phyloP scores from a whole-genome alignment of 2,113 vertebrate genomes.

The Dendropsophus ebraccatus region DNA sequence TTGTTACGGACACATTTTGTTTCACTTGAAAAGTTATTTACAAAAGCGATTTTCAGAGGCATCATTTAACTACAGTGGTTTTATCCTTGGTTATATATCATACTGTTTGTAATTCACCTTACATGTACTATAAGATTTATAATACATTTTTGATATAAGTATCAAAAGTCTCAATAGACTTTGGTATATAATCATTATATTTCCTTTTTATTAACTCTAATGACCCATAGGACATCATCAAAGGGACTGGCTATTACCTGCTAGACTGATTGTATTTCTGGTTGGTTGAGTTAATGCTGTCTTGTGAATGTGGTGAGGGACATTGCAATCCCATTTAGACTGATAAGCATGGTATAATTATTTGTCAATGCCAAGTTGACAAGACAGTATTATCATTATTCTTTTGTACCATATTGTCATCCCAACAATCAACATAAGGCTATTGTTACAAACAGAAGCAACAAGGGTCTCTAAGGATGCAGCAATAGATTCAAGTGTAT shows the following conservation, averaged over 20 bases:
- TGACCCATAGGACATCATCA: neutral
- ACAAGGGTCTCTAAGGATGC: neutral
- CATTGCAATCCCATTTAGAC: neutral
- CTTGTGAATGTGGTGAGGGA: neutral
- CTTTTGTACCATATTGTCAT: neutral
- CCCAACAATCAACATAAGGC: neutral
- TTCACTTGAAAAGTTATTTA: slow-evolving; percentile 15
- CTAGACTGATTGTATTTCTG: slow-evolving; percentile 14
- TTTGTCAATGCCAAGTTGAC: slow-evolving; percentile 12
- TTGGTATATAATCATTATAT: neutral
- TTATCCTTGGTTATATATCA: neutral
- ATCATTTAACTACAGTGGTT: neutral
- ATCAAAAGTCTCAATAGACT: neutral
- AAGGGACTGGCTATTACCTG: neutral
- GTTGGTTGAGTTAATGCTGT: neutral
- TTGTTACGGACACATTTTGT: neutral
- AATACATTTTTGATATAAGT: neutral
- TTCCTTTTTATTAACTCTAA: slow-evolving; percentile 15
- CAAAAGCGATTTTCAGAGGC: neutral
- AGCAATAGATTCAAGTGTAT: neutral
- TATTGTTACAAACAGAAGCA: neutral
- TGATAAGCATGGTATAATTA: neutral
- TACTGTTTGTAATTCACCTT: neutral
- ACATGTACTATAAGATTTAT: neutral
- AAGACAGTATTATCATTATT: neutral